Base-by-base conservation (phyloP, 2,888 invertebrate genomes). In the Desoria tigrina region DNA sequence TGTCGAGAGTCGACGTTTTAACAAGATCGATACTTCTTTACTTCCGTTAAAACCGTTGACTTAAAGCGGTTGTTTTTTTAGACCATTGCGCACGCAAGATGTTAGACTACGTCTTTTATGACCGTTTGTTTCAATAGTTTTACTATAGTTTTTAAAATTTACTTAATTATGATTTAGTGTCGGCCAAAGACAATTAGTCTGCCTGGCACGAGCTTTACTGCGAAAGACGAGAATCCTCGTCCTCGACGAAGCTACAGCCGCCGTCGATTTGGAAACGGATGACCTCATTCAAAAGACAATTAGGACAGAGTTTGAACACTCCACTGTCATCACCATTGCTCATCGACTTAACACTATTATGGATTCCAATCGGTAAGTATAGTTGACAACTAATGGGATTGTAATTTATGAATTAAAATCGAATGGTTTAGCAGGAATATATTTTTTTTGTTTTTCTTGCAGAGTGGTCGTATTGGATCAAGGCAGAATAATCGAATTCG, bases 301-400 rank as follows among this genome's bases (percentile, higher is more conserved):
- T 79, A 86, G 90, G 24, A 85, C 87, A 26, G 90, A 94, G 80
- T 95, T 95, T 80, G 86, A 85, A 67, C 86, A 90, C 68, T 92
- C 92, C 81, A 94, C 94, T 3, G 89, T 95, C 58, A 85, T 95
- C 26, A 94, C 94, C 1, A 94, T 95, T 79, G 94, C 94, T 42
- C 94, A 95, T 83, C 86, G 94, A 18, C 85, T 95, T 68, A 94
- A 94, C 81, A 95, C 94, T 26, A 93, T 95, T 76, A 85, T 94
- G 86, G 93, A 94, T 82, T 91, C 90, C 39, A 90, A 90, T 77
- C 87, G 82, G 84, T 83, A n/a, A n/a, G n/a, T n/a, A n/a, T n/a
- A n/a, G n/a, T n/a, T n/a, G n/a, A n/a, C n/a, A n/a, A n/a, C n/a
- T n/a, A n/a, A n/a, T n/a, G n/a, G n/a, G n/a, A n/a, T 55, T 6